Evolutionary conservation across 1,140 invertebrate species (phyloP), one percentile per base, ranked within the genome.

Genomic region (silkworm (Bombyx mori)): DNA sequence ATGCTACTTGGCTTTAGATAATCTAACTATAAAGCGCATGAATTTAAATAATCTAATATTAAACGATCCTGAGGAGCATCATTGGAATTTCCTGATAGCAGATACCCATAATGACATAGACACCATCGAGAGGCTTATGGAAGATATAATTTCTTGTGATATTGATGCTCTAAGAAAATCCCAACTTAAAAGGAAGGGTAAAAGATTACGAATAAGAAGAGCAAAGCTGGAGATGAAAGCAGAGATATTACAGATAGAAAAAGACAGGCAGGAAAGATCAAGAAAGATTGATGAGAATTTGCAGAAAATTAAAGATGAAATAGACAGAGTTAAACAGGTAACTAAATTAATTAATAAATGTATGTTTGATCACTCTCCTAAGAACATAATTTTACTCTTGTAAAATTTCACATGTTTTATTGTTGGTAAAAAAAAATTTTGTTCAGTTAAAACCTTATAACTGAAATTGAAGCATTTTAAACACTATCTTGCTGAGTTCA

Each of bases 221-320:
- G 75, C 85, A 45, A 88, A 74, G 44, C 65, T 76, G 18, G 69
- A 88, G 47, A 82, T 75, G 69, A 88, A 84, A 68, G 62, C 69
- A 35, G 76, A 89, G 49, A 89, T 89, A 57, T 68, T 72, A 57
- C 63, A 75, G 54, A 75, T 66, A 64, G 62, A 79, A 68, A 77
- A 79, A 66, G 78, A 79, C 69, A 81, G 63, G 49, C 71, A 75
- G 70, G 85, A 81, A 79, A 81, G 72, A 71, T 89, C 73, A 66
- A 81, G 88, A 75, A 86, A 88, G 66, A 93, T 91, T 71, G 89
- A 89, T 89, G 89, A 90, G 71, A 93, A 88, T 89, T 80, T 89
- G 61, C 88, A 78, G 71, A 90, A 87, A 66, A 89, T 90, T 64
- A 88, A 92, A 66, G 90, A 92, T 72, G 82, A 91, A 54, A 90